Evolutionary conservation across 2,797 vertebrate species (phyloP), one percentile per base, ranked within the genome.

Genomic region (Cichlasoma orientale): DNA sequence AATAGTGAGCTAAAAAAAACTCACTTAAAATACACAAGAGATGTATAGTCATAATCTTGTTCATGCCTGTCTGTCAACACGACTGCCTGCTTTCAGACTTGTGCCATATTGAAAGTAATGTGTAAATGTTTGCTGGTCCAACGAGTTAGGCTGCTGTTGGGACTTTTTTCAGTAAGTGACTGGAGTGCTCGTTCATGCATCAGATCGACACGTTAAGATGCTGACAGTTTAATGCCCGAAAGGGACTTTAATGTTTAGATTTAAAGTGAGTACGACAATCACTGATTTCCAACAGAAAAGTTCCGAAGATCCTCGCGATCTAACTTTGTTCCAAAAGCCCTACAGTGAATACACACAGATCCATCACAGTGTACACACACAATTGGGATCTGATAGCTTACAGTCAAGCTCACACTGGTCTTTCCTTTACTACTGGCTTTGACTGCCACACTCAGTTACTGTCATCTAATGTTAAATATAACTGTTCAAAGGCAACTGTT

Each of bases 201-300:
- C 38, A 66, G 44, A 16, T 19, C 14, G 31, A 50, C 61, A 29
- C 18, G 12, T 68, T n/a, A 50, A 50, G 44, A n/a, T 50, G 16
- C 10, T 27, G 41, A 27, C 23, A 29, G 41, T 25, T 50, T 68
- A 29, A 50, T 68, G 25, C 10, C 61, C 29, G 63, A 29, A 50
- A 29, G 10, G 25, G 23, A 7, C 41, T 68, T 50, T 53, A 14
- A 38, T 53, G n/a, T 77, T 78, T 4, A 72, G 56, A 75, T 82
- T 68, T 44, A 76, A 66, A 63, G 25, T 56, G 6, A 83, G 59
- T 47, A 56, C 41, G 74, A 90, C 82, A 86, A 88, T 88, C 80
- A 79, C 5, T 75, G 59, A 78, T 23, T 77, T 84, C 29, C 59
- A 82, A 23, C 33, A 36, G 27, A 50, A 18, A 4, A 13, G 9